Percentiles rank a stretch among this genome's conserved stretches.
These are phyloP conservation scores for Lampris incognitus DNA, from an alignment of 2,113 vertebrate species.

Conservation along the genomic window DNA sequence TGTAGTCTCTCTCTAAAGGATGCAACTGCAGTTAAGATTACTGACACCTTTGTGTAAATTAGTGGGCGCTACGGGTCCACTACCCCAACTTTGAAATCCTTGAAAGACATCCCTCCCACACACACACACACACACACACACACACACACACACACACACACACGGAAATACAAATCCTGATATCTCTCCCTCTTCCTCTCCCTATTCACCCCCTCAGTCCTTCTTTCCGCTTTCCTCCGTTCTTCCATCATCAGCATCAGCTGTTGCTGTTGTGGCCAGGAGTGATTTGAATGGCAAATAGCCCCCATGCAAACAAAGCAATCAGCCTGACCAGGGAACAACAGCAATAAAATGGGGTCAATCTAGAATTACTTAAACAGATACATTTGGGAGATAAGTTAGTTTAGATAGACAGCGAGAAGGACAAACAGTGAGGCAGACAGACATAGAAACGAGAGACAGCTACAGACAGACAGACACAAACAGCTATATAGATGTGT, in stretches of 20 bases:
- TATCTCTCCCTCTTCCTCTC: not conserved
- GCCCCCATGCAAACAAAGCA: constrained; percentile 54
- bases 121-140: not conserved
- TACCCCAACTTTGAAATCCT: too few relatives aligned
- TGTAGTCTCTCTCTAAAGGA: too few relatives aligned
- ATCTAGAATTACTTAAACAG: constrained; percentile 1
- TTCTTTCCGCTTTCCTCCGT: constrained; percentile 22
- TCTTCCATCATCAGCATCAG: constrained; percentile 39
- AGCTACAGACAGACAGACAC: not conserved
- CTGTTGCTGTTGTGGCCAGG: constrained; percentile 61
- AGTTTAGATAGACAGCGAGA: not conserved
- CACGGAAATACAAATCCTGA: not conserved
- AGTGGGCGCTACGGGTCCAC: too few relatives aligned
- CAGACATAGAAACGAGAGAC: not conserved
- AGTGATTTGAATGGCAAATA: constrained; percentile 74
- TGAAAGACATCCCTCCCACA: not conserved
- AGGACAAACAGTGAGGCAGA: not conserved
- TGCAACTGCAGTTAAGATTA: too few relatives aligned
- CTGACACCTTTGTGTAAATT: too few relatives aligned
- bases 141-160: not conserved
- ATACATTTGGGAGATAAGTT: not conserved
- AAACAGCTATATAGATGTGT: too few relatives aligned
- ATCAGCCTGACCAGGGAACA: constrained; percentile 18
- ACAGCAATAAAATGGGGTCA: constrained; percentile 1
- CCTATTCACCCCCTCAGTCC: not conserved